A percentile compares a stretch with the other conserved stretches of the same genome.
Evolutionary conservation across 2,113 vertebrate species (phyloP).

Genomic region (Charadrius vociferus): DNA sequence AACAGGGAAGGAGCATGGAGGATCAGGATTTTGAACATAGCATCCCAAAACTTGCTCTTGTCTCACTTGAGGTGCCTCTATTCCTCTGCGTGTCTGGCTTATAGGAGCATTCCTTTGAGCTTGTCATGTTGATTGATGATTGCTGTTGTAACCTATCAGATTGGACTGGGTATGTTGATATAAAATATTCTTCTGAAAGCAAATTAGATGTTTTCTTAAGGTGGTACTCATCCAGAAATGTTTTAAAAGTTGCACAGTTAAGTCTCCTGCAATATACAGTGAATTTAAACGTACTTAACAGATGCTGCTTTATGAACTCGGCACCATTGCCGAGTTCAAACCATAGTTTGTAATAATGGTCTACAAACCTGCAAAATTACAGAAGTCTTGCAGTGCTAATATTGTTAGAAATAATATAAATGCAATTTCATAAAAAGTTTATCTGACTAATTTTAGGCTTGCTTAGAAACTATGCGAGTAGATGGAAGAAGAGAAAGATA

Average conservation of each 20-base stretch:
- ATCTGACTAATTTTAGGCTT: neutral
- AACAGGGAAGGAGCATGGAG: neutral
- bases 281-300: neutral
- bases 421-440: neutral
- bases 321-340: too few relatives aligned
- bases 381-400: neutral
- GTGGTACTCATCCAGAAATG: neutral
- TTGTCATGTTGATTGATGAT: constrained; percentile 59
- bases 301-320: neutral
- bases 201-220: neutral
- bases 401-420: neutral
- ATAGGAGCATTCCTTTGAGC: constrained; percentile 24
- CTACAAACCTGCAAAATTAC: neutral
- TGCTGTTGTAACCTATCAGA: constrained; percentile 11
- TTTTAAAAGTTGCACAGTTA: neutral
- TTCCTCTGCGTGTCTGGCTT: neutral
- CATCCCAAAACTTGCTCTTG: neutral
- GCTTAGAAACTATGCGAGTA: neutral
- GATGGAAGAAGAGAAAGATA: neutral
- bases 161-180: neutral
- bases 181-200: constrained; percentile 2
- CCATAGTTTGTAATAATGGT: neutral
- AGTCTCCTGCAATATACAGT: neutral
- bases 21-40: neutral
- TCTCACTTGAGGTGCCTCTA: neutral